Percentiles rank a stretch among this genome's conserved stretches.
These are phyloP conservation scores for Aleiodes sp. DNA, from an alignment of 1,140 invertebrate genomes.

Conservation along the genomic window DNA sequence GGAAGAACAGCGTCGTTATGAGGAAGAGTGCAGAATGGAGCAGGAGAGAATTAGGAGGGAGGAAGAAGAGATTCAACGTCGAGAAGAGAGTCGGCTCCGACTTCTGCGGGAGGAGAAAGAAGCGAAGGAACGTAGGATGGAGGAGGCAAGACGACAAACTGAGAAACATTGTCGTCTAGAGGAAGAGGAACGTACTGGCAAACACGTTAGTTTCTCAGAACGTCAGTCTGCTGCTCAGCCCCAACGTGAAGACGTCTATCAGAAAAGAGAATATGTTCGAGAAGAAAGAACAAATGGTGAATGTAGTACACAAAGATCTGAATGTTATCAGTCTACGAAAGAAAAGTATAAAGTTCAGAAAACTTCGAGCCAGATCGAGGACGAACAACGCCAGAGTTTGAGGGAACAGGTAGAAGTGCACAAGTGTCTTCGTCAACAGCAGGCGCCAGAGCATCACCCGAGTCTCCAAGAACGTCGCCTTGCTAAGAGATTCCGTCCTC, in stretches of 20 bases:
- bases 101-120: constrained; percentile 32
- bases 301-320: constrained; percentile 40
- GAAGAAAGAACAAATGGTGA: constrained; percentile 31
- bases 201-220: constrained; percentile 42
- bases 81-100: constrained; percentile 36
- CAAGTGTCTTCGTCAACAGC: constrained; percentile 59
- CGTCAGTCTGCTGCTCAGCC: not conserved
- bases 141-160: constrained; percentile 37
- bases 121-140: constrained; percentile 35
- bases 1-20: constrained; percentile 47
- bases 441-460: constrained; percentile 38
- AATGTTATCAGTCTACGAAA: constrained; percentile 32
- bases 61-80: constrained; percentile 44
- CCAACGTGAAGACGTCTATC: not conserved
- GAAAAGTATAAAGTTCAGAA: constrained; percentile 50
- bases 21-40: constrained; percentile 44
- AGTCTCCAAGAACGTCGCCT: constrained; percentile 56
- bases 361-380: constrained; percentile 39
- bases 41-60: constrained; percentile 44
- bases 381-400: constrained; percentile 47
- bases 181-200: constrained; percentile 46
- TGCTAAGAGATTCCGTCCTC: constrained; percentile 41
- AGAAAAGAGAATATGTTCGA: constrained; percentile 37
- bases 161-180: constrained; percentile 44
- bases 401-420: constrained; percentile 63